Evolutionary conservation across 2,888 invertebrate genomes (phyloP).

Genomic region (Anarsia innoxiella): DNA sequence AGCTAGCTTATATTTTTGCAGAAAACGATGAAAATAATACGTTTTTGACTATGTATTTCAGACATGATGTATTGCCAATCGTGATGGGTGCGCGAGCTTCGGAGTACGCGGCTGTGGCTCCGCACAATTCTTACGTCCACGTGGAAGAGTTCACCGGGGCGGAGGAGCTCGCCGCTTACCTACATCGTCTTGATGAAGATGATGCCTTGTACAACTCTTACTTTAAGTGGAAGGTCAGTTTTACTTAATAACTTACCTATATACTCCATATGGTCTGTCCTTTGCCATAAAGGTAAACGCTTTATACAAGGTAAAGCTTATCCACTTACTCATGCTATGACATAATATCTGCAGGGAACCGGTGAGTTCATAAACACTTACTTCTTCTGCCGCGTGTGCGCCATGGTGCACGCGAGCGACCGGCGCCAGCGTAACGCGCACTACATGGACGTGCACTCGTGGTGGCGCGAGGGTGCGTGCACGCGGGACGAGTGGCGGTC

Average conservation of each 20-base stretch:
- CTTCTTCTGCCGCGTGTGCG: slow-evolving; percentile 94
- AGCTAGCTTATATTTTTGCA: neutral
- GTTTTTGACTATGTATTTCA: slow-evolving; percentile 25
- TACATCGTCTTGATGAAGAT: slow-evolving; percentile 88
- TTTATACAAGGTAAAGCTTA: too few species aligned
- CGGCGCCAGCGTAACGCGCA: slow-evolving; percentile 62
- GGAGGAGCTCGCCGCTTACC: slow-evolving; percentile 89
- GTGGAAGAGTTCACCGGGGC: slow-evolving; percentile 96
- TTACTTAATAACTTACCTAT: too few species aligned
- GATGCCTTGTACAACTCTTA: slow-evolving; percentile 95
- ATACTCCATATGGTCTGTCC: too few species aligned
- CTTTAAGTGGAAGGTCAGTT: slow-evolving; percentile 92
- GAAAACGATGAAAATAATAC: too few species aligned
- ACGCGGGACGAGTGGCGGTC: slow-evolving; percentile 72
- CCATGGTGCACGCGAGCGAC: slow-evolving; percentile 83
- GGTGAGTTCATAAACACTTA: slow-evolving; percentile 97
- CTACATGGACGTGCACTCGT: slow-evolving; percentile 90
- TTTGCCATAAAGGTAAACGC: too few species aligned
- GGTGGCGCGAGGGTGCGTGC: slow-evolving; percentile 90
- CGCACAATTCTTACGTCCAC: slow-evolving; percentile 94
- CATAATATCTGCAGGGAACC: slow-evolving; percentile 83
- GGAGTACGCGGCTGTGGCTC: slow-evolving; percentile 92
- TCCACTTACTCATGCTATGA: too few species aligned
- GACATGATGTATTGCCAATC: slow-evolving; percentile 88
- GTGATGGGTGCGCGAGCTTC: slow-evolving; percentile 97